Conservation (phyloP, 2,888 invertebrate species). For the Erannis defoliaria region DNA sequence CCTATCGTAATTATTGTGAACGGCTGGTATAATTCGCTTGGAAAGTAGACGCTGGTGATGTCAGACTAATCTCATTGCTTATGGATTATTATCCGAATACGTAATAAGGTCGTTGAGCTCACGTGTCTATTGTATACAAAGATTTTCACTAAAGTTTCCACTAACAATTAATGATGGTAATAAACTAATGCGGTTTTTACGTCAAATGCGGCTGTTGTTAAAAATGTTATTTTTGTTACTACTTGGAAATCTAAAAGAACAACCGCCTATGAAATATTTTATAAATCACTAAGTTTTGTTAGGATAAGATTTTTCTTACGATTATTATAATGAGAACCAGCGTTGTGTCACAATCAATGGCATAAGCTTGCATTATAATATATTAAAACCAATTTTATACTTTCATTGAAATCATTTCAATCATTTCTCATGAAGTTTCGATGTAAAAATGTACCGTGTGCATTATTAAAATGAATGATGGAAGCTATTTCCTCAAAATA, state of each 20-base stretch:
- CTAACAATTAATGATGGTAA: not conserved
- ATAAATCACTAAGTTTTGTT: constrained; percentile 29
- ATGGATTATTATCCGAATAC: constrained; percentile 57
- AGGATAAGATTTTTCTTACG: constrained; percentile 31
- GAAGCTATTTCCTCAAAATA: constrained; percentile 55
- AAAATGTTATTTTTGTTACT: not conserved
- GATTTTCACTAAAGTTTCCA: constrained; percentile 24
- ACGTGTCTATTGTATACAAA: constrained; percentile 16
- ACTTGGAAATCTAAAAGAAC: constrained; percentile 22
- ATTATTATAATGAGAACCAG: constrained; percentile 20
- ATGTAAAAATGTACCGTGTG: constrained; percentile 42
- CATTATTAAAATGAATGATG: constrained; percentile 66
- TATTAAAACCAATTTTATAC: constrained; percentile 61
- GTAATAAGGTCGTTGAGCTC: constrained; percentile 54
- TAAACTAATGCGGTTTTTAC: not conserved
- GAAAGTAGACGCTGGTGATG: constrained; percentile 57
- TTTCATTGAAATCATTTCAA: constrained; percentile 65
- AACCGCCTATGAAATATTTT: constrained; percentile 34
- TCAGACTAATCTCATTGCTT: constrained; percentile 57
- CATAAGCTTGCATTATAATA: constrained; percentile 48
- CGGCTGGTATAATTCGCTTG: constrained; percentile 53
- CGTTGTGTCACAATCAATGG: constrained; percentile 33
- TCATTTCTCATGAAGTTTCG: constrained; percentile 48
- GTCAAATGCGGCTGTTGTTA: not conserved
- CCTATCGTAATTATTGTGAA: constrained; percentile 37